A percentile compares a stretch with the other conserved stretches of the same genome.
Conservation (phyloP, 1,140 invertebrate genomes). For the Paralvinella palmiformis region DNA sequence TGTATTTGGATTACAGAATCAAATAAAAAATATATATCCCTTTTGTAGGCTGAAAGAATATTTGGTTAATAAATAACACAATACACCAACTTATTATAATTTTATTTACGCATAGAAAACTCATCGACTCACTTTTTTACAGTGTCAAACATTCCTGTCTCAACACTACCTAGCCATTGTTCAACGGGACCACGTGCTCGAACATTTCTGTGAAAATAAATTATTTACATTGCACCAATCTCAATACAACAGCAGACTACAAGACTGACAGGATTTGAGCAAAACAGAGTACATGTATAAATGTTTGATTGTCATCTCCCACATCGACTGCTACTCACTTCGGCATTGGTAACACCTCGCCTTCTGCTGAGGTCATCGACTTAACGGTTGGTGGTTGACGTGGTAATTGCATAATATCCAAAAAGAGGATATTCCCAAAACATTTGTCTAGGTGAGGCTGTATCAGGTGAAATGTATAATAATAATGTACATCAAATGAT, state of each 20-base stretch:
- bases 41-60: too few relatives aligned
- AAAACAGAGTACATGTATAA: too few relatives aligned
- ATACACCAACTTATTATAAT: too few relatives aligned
- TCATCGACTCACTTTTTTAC: slow-evolving; percentile 44
- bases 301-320: background rate
- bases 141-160: slow-evolving; percentile 49
- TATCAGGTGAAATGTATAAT: slow-evolving; percentile 15
- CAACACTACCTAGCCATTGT: slow-evolving; percentile 46
- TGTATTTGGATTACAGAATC: too few relatives aligned
- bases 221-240: background rate
- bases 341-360: slow-evolving; percentile 42
- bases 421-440: slow-evolving; percentile 58
- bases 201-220: slow-evolving; percentile 33
- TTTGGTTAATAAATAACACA: too few relatives aligned
- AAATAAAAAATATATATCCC: too few relatives aligned
- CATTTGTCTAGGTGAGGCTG: slow-evolving; percentile 81
- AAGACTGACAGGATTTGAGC: background rate
- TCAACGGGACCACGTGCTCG: slow-evolving; percentile 44
- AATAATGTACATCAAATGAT: background rate
- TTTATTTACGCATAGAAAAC: too few relatives aligned
- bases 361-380: slow-evolving; percentile 44
- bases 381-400: slow-evolving; percentile 39
- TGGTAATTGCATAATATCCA: slow-evolving; percentile 35
- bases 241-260: background rate
- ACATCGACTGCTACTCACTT: slow-evolving; percentile 28